Percentiles rank a stretch among this genome's conserved stretches.
phyloP scores from a whole-genome alignment of 1,140 invertebrate genomes.

The Drosophila navojoa region DNA sequence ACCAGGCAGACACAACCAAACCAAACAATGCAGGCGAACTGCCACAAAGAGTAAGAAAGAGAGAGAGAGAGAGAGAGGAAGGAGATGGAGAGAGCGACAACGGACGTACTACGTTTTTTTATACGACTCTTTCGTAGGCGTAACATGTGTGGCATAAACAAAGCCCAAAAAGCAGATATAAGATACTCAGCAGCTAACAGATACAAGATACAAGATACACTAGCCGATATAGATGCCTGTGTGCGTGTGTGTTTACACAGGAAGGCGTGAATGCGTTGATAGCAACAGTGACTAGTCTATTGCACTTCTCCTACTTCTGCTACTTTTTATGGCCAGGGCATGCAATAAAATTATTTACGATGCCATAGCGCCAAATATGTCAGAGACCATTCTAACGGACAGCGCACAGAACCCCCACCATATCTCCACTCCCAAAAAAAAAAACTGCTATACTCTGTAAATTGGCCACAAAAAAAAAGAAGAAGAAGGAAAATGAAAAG shows the following conservation, averaged over 20 bases:
- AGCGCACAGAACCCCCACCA: slow-evolving; percentile 9
- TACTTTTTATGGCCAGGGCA: slow-evolving; percentile 27
- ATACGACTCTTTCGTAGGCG: slow-evolving; percentile 54
- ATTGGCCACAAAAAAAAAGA: slow-evolving; percentile 10
- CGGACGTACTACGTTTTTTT: slow-evolving; percentile 46
- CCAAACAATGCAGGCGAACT: slow-evolving; percentile 21
- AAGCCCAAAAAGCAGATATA: slow-evolving; percentile 24
- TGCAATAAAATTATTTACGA: slow-evolving; percentile 54
- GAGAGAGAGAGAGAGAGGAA: too few relatives aligned
- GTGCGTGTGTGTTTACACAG: slow-evolving; percentile 24
- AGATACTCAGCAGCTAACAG: slow-evolving; percentile 19
- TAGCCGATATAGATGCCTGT: background rate
- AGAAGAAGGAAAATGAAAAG: background rate
- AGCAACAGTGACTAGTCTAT: slow-evolving; percentile 39
- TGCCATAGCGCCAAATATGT: slow-evolving; percentile 50
- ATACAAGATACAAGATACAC: slow-evolving; percentile 26
- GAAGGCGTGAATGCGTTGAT: slow-evolving; percentile 57
- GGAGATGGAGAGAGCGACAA: slow-evolving; percentile 3
- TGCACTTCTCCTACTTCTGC: slow-evolving; percentile 29
- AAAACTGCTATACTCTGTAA: slow-evolving; percentile 10
- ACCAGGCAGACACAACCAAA: slow-evolving; percentile 10
- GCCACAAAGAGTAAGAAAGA: too few relatives aligned
- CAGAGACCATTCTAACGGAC: slow-evolving; percentile 41
- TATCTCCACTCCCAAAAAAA: slow-evolving; percentile 1
- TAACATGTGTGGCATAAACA: slow-evolving; percentile 60